A percentile compares a stretch with the other conserved stretches of the same genome.
phyloP scores from a whole-genome alignment of 2,113 vertebrate species.

The Oncorhynchus clarkii region DNA sequence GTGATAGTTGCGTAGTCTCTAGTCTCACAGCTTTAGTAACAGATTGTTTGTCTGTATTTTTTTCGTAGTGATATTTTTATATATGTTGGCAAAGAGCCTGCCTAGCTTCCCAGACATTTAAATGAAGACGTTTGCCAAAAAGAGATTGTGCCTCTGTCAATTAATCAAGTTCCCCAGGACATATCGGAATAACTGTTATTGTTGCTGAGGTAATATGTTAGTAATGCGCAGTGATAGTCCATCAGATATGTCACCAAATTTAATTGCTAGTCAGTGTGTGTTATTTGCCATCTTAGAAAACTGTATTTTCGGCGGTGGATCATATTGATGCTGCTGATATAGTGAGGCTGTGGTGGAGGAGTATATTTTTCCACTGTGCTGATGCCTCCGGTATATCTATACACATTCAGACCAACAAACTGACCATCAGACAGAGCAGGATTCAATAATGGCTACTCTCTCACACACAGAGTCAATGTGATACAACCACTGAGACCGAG shows the following conservation, averaged over 20 bases:
- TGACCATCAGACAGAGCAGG: neutral
- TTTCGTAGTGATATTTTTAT: slow-evolving; percentile 41
- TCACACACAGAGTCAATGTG: slow-evolving; percentile 2
- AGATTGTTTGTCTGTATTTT: slow-evolving; percentile 54
- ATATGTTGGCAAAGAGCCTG: slow-evolving; percentile 29
- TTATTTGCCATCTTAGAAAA: slow-evolving; percentile 19
- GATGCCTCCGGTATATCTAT: neutral
- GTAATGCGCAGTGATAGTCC: slow-evolving; percentile 41
- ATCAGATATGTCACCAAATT: slow-evolving; percentile 42
- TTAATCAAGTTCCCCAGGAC: slow-evolving; percentile 41
- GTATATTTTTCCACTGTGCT: neutral
- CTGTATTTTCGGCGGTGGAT: neutral
- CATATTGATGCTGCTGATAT: neutral
- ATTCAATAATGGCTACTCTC: neutral
- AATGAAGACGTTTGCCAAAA: slow-evolving; percentile 35
- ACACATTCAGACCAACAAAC: neutral
- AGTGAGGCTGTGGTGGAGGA: neutral
- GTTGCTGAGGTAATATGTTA: slow-evolving; percentile 52
- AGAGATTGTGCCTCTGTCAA: slow-evolving; percentile 46
- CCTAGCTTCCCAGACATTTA: slow-evolving; percentile 41
- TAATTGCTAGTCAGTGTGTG: slow-evolving; percentile 4
- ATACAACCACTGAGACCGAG: neutral
- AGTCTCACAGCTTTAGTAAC: slow-evolving; percentile 28
- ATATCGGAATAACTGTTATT: slow-evolving; percentile 37
- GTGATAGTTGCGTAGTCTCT: slow-evolving; percentile 39